phyloP scores from a whole-genome alignment of 2,888 invertebrate species.

The Leptopterna dolabrata region DNA sequence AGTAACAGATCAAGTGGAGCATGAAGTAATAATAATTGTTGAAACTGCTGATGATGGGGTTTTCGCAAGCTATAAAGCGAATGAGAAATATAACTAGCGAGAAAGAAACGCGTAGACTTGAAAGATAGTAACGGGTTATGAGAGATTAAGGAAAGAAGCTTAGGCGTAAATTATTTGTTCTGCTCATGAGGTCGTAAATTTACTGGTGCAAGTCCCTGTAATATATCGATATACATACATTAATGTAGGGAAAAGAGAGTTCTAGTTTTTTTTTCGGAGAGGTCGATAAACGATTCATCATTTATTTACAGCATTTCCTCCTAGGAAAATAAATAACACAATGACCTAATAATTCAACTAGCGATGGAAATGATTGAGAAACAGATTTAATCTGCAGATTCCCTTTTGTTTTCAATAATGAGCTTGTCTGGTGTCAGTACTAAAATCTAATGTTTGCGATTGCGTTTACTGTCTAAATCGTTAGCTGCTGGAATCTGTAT shows the following conservation, averaged over 20 bases:
- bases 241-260: background rate
- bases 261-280: background rate
- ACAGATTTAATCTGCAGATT: no score
- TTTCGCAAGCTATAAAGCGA: background rate
- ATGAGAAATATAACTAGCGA: constrained; percentile 1
- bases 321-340: background rate
- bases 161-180: constrained; percentile 7
- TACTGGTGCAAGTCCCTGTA: background rate
- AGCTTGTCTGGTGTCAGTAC: no score
- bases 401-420: no score
- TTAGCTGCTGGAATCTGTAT: no score
- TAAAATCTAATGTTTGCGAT: no score
- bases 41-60: background rate
- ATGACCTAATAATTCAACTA: no score
- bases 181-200: constrained; percentile 3
- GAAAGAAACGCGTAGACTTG: background rate
- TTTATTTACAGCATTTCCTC: background rate
- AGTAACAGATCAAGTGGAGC: background rate
- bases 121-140: background rate
- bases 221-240: constrained; percentile 2
- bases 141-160: constrained; percentile 11
- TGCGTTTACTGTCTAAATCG: no score
- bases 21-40: background rate
- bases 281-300: background rate
- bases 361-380: no score